A percentile compares a stretch with the other conserved stretches of the same genome.
These are phyloP conservation scores for Dromius quadrimaculatus DNA, from an alignment of 2,888 invertebrate genomes.

Conservation along the genomic window DNA sequence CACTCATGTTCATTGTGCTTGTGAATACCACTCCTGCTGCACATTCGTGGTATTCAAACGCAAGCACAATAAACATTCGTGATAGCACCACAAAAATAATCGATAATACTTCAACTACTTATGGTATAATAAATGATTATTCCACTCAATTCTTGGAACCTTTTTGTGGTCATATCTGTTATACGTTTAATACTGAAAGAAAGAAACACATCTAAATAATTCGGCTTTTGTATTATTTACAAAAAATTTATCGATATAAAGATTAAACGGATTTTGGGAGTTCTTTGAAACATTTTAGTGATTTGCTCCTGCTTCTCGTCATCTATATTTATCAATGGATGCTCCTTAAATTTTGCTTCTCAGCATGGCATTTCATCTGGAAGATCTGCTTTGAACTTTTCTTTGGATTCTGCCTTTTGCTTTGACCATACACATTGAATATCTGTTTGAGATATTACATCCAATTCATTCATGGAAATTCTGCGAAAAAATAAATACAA, in stretches of 20 bases:
- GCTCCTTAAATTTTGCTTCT: not conserved
- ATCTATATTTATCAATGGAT: not conserved
- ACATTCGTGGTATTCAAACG: too few relatives aligned
- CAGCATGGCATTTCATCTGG: constrained; percentile 9
- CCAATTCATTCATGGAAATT: constrained; percentile 20
- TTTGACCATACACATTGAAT: constrained; percentile 8
- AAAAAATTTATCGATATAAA: constrained; percentile 18
- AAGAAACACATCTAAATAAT: not conserved
- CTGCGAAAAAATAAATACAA: constrained; percentile 16
- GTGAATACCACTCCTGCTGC: too few relatives aligned
- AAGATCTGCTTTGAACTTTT: constrained; percentile 4
- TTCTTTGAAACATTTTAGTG: constrained; percentile 1
- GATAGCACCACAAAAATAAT: too few relatives aligned
- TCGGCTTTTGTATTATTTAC: too few relatives aligned
- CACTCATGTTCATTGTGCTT: too few relatives aligned
- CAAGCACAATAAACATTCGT: too few relatives aligned
- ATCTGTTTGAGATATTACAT: constrained; percentile 22
- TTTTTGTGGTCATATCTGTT: not conserved
- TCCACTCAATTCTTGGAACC: not conserved
- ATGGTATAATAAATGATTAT: too few relatives aligned
- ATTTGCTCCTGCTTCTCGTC: not conserved
- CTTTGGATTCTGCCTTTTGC: constrained; percentile 21
- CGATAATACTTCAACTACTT: too few relatives aligned
- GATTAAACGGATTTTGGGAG: constrained; percentile 8
- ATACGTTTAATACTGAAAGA: constrained; percentile 7